Conservation (phyloP, 2,797 vertebrate species). For the Mastacembelus armatus region DNA sequence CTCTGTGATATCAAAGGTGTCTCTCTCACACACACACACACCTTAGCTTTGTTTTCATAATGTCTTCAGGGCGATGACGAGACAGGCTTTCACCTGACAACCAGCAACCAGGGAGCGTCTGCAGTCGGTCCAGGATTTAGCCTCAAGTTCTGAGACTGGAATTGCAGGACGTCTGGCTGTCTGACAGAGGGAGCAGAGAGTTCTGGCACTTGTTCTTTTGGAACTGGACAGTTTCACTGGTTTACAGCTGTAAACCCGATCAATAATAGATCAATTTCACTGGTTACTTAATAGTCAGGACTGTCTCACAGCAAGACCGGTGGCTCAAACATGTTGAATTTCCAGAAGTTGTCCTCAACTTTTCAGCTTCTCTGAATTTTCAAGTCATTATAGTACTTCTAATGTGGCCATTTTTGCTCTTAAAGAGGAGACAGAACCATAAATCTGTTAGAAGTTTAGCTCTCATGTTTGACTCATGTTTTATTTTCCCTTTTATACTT, state of each 20-base stretch:
- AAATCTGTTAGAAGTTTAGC: constrained; percentile 53
- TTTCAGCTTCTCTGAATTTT: constrained; percentile 13
- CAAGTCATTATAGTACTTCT: constrained; percentile 32
- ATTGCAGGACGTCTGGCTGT: constrained; percentile 18
- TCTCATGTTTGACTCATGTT: constrained; percentile 55
- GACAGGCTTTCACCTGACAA: constrained; percentile 96
- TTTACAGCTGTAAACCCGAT: constrained; percentile 43
- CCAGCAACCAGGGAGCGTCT: constrained; percentile 95
- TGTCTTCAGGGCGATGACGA: constrained; percentile 92
- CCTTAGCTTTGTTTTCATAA: background rate
- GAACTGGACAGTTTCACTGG: constrained; percentile 44
- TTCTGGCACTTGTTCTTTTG: constrained; percentile 47
- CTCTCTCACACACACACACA: too few relatives aligned
- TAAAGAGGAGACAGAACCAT: constrained; percentile 33
- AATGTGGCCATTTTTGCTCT: constrained; percentile 48
- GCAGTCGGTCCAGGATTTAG: constrained; percentile 97
- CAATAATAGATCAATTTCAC: constrained; percentile 41
- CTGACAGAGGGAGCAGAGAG: constrained; percentile 13
- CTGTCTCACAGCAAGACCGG: constrained; percentile 70
- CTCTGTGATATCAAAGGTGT: background rate
- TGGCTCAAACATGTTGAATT: constrained; percentile 40
- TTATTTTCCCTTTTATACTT: constrained; percentile 62
- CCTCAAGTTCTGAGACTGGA: constrained; percentile 90
- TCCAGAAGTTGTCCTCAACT: constrained; percentile 8
- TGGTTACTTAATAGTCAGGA: constrained; percentile 63